Base-by-base conservation (phyloP, 2,113 vertebrate genomes). In the Cyphomyrus plagiostoma region DNA sequence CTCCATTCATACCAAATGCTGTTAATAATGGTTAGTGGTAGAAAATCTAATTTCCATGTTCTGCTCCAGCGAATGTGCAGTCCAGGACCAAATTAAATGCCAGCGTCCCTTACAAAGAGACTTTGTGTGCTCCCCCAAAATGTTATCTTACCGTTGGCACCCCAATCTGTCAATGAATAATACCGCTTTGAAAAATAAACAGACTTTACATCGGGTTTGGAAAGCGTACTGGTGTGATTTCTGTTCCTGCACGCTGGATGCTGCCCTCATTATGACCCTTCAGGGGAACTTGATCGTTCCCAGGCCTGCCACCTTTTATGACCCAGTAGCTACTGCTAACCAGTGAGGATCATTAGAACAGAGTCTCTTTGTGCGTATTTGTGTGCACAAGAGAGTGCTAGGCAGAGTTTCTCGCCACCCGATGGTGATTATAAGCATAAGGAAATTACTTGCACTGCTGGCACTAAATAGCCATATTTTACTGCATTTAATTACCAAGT, bases 11-110 rank as follows among this genome's bases (percentile, higher is more conserved):
- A 56, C 39, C 39, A 10, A 56, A 89, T n/a, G 35, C 39, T 53
- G 52, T 89, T 58, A 35, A 89, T 83, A 89, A 89, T 21, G 74
- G 21, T 26, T 39, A 70, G 19, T 46, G 26, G 19, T 82, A 0
- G 74, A 83, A 89, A 89, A 35, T 89, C 88, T 58, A 10, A 56
- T 53, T 89, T 84, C 83, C 10, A 42, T 21, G 17, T 82, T 56
- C 49, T 56, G 88, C 88, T 89, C 46, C 77, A 46, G 52, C 42
- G 77, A 83, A 45, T 26, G 45, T n/a, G 88, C 50, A 15, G 77
- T 82, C 35, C 10, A 10, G 15, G 88, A 26, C 30, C 30, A 89
- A 89, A 83, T 89, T 42, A 42, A 89, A 70, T 46, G 30, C 77
- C 35, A 42, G 50, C 4, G 10, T 83, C 35, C 87, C 87, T 66